Evolutionary conservation across 2,797 vertebrate species (phyloP).

Genomic region (Gallirallus australis): DNA sequence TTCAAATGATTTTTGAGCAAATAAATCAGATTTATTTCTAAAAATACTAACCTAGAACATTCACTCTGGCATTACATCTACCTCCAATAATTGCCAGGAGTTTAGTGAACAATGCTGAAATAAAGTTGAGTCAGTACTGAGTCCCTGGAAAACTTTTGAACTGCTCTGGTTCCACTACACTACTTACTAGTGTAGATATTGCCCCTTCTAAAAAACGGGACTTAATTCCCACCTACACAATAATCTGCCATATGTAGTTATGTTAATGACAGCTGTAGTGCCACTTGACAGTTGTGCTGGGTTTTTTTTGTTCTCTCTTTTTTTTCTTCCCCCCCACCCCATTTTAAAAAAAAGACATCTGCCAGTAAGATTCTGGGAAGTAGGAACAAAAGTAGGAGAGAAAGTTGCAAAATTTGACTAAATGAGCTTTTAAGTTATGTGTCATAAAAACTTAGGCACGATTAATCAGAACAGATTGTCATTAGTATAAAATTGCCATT

Average conservation of each 20-base stretch:
- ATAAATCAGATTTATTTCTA: neutral
- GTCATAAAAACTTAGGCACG: neutral
- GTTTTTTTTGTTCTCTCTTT: neutral
- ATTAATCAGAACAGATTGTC: neutral
- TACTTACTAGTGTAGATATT: neutral
- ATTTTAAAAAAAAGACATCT: neutral
- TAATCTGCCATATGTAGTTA: neutral
- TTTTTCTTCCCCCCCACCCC: accelerated
- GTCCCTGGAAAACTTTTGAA: neutral
- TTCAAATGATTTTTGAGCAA: neutral
- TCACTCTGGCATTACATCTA: neutral
- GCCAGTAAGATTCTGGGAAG: neutral
- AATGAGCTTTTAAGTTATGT: neutral
- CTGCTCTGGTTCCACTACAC: neutral
- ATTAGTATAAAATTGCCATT: neutral
- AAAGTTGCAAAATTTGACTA: neutral
- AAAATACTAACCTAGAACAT: neutral
- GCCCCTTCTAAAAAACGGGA: neutral
- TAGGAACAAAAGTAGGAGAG: neutral
- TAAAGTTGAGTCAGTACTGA: neutral
- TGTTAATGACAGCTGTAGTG: neutral
- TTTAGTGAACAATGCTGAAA: neutral
- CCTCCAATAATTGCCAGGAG: neutral
- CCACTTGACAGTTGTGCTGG: neutral
- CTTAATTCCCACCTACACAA: neutral